These are phyloP conservation scores for Fukomys damarensis DNA, from an alignment of 2,113 vertebrate species.

Conservation along the genomic window DNA sequence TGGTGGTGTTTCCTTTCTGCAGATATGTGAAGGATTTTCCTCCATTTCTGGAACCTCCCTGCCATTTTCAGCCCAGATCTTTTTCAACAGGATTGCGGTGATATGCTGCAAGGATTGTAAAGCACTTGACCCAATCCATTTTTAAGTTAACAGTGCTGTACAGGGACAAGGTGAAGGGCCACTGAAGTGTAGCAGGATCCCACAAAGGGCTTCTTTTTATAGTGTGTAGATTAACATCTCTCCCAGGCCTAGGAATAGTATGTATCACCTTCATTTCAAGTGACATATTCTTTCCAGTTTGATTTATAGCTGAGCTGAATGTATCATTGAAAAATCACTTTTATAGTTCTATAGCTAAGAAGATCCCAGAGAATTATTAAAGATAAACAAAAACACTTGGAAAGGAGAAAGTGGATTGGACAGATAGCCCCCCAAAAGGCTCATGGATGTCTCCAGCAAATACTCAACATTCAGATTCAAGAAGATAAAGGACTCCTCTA, in stretches of 20 bases:
- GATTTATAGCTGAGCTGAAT: slow-evolving; percentile 40
- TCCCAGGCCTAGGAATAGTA: background rate
- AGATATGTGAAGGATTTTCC: too few relatives aligned
- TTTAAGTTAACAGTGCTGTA: background rate
- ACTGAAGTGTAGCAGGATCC: background rate
- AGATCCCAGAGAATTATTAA: slow-evolving; percentile 41
- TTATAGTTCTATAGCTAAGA: slow-evolving; percentile 47
- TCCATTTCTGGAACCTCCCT: background rate
- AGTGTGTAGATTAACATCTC: slow-evolving; percentile 48
- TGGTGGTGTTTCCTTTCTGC: background rate
- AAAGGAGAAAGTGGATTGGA: background rate
- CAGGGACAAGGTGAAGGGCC: background rate
- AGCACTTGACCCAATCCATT: background rate
- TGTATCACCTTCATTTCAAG: slow-evolving; percentile 53
- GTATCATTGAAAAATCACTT: background rate
- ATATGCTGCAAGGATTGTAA: background rate
- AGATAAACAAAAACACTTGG: slow-evolving; percentile 47
- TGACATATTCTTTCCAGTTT: slow-evolving; percentile 27
- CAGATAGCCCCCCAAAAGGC: background rate
- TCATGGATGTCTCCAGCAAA: background rate
- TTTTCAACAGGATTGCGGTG: background rate
- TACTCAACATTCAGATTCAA: background rate
- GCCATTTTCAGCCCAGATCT: background rate
- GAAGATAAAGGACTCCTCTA: background rate
- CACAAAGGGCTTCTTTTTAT: background rate